These are phyloP conservation scores for Arrhopalites spinosus DNA, from an alignment of 2,888 invertebrate genomes.

Conservation along the genomic window DNA sequence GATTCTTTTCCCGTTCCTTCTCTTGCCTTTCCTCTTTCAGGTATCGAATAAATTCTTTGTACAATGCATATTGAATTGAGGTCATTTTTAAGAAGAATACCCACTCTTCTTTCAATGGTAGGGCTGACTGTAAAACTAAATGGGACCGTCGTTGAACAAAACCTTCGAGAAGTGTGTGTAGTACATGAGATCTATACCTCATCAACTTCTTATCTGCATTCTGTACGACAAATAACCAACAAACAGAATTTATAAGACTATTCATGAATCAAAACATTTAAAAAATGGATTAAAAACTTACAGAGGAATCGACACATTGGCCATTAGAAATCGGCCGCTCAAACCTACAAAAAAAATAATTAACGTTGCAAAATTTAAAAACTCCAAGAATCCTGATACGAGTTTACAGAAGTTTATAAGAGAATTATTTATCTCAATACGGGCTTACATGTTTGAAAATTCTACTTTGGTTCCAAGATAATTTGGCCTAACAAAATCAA, in stretches of 20 bases:
- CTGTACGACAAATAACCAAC: too few species aligned
- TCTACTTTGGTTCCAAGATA: slow-evolving; percentile 95
- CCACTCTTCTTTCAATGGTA: slow-evolving; percentile 94
- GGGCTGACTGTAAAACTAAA: slow-evolving; percentile 84
- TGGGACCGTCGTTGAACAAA: slow-evolving; percentile 96
- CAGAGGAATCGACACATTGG: slow-evolving; percentile 97
- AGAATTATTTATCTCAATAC: too few species aligned
- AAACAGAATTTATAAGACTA: too few species aligned
- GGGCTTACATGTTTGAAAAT: slow-evolving; percentile 89
- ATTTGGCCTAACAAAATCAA: slow-evolving; percentile 97
- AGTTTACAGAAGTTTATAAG: too few species aligned
- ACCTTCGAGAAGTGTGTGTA: slow-evolving; percentile 90
- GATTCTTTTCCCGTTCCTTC: slow-evolving; percentile 17
- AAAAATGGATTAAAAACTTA: too few species aligned
- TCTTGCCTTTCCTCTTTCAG: slow-evolving; percentile 52
- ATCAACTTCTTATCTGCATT: slow-evolving; percentile 91
- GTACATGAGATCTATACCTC: slow-evolving; percentile 92
- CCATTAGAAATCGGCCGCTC: slow-evolving; percentile 98
- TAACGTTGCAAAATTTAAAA: too few species aligned
- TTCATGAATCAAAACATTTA: too few species aligned
- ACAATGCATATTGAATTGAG: slow-evolving; percentile 84
- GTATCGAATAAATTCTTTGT: slow-evolving; percentile 86
- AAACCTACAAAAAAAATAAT: too few species aligned
- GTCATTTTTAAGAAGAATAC: slow-evolving; percentile 90
- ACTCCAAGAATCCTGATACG: too few species aligned